Evolutionary conservation across 1,140 invertebrate genomes (phyloP).

Genomic region (Papilio machaon): DNA sequence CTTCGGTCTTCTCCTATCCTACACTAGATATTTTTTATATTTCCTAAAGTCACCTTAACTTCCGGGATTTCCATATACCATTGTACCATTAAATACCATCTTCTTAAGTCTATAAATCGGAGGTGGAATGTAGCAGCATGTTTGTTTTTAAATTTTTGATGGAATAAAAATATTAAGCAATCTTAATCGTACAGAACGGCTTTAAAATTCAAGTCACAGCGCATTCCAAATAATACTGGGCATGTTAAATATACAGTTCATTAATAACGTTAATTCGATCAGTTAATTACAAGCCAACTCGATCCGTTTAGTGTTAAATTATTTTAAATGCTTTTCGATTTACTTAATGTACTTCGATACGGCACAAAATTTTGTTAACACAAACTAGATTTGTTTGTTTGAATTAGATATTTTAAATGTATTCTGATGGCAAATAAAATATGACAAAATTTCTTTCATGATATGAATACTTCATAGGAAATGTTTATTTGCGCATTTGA

Average conservation of each 20-base stretch:
- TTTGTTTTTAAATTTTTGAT: no score
- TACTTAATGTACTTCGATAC: neutral
- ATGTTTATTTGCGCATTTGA: no score
- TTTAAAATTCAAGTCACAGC: neutral
- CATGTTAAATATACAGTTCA: neutral
- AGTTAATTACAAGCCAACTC: neutral
- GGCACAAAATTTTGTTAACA: neutral
- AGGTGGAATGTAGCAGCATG: no score
- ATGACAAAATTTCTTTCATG: no score
- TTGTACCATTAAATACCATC: no score
- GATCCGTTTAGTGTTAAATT: constrained; percentile 4
- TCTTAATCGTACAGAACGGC: neutral
- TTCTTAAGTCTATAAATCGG: no score
- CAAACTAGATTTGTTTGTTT: neutral
- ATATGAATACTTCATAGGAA: no score
- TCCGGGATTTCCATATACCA: no score
- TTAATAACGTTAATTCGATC: constrained; percentile 10
- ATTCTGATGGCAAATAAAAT: no score
- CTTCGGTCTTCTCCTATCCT: no score
- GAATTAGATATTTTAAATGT: neutral
- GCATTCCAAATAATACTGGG: neutral
- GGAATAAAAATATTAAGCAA: neutral
- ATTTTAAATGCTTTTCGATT: constrained; percentile 20
- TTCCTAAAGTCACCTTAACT: no score
- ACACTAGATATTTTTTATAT: no score